Percentiles rank a stretch among this genome's conserved stretches.
Evolutionary conservation across 2,888 invertebrate genomes (phyloP).

Genomic region (Malthinus flaveolus): DNA sequence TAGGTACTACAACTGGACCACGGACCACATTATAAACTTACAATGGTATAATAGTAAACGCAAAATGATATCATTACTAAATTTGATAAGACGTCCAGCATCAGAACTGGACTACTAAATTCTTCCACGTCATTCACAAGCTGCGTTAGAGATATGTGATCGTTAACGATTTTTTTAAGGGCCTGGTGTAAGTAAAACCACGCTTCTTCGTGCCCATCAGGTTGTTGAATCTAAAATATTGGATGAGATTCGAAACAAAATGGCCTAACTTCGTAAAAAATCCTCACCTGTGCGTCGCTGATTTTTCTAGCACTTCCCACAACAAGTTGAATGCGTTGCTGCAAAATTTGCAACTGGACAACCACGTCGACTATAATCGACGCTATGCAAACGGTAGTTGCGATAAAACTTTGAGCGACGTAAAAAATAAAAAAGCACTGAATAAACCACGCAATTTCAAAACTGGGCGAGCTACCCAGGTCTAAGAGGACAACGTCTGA

Average conservation of each 20-base stretch:
- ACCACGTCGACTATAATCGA: background rate
- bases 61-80: constrained; percentile 9
- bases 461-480: constrained; percentile 16
- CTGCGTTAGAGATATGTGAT: background rate
- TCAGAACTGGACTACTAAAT: background rate
- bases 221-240: background rate
- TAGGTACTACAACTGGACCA: no score
- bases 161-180: background rate
- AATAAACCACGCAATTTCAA: constrained; percentile 16
- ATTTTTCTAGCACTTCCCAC: background rate
- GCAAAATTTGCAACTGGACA: background rate
- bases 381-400: background rate
- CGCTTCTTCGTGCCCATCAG: background rate
- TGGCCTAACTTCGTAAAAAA: background rate
- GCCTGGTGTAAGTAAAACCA: background rate
- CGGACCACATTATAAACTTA: constrained; percentile 1
- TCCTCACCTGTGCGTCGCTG: background rate
- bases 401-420: background rate
- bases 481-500: constrained; percentile 11
- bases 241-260: background rate
- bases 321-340: background rate
- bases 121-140: background rate
- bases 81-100: constrained; percentile 4
- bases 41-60: constrained; percentile 4
- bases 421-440: background rate